Evolutionary conservation across 2,113 vertebrate genomes (phyloP).

Genomic region (Tiliqua scincoides): DNA sequence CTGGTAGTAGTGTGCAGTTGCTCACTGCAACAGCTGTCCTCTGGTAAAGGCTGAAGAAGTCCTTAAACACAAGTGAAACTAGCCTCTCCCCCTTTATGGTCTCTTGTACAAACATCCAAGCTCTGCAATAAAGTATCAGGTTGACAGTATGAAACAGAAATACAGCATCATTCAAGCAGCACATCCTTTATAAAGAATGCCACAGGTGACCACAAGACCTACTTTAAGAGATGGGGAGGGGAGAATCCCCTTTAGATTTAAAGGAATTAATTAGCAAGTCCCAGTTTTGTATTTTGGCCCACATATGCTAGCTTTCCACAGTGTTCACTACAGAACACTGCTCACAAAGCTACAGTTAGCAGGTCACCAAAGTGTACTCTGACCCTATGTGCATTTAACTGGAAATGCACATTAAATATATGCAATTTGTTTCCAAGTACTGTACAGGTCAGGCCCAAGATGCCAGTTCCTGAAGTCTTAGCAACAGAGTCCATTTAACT

Average conservation of each 20-base stretch:
- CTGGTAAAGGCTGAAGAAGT: not conserved
- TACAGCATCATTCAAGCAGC: conserved; percentile 41
- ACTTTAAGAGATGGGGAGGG: conserved; percentile 48
- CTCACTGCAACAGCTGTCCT: not conserved
- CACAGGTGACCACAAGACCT: conserved; percentile 64
- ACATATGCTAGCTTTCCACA: not conserved
- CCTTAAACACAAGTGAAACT: not conserved
- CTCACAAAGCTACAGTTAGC: not conserved
- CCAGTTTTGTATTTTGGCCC: conserved; percentile 18
- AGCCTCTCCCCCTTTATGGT: conserved; percentile 26
- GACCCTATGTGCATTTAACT: not conserved
- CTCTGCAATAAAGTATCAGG: conserved; percentile 43
- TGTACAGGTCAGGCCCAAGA: not conserved
- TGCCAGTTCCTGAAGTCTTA: not conserved
- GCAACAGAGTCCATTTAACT: conserved; percentile 18
- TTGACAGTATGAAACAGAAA: not conserved
- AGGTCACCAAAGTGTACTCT: not conserved
- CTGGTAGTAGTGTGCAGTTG: accelerated
- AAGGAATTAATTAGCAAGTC: conserved; percentile 29
- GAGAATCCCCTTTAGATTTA: conserved; percentile 32
- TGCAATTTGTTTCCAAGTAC: not conserved
- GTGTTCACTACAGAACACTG: conserved; percentile 32
- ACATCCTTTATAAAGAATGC: conserved; percentile 34
- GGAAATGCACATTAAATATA: not conserved
- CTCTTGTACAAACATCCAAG: conserved; percentile 40